Percentiles rank a stretch among this genome's conserved stretches.
phyloP scores from a whole-genome alignment of 2,113 vertebrate species.

The Cacatua alba region DNA sequence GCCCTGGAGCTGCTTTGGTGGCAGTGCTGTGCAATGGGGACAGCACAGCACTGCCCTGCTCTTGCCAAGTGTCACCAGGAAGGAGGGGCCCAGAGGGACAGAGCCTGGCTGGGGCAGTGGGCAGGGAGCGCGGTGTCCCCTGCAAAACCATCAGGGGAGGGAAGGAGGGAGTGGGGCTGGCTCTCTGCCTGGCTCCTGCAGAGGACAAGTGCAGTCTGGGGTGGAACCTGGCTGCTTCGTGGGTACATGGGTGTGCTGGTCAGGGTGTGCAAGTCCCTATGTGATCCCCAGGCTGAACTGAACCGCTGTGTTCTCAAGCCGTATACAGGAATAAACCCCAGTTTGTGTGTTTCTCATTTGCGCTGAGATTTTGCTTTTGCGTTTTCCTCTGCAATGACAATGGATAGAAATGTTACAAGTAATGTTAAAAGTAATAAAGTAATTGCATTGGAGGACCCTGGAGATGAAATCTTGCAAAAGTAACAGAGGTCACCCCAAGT shows the following conservation, averaged over 20 bases:
- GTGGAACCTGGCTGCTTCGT: rapidly evolving
- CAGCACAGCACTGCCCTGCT: neutral
- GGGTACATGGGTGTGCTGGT: no score
- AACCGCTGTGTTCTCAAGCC: neutral
- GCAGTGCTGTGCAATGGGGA: neutral
- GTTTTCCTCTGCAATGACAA: neutral
- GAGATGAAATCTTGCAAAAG: neutral
- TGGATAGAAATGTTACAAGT: neutral
- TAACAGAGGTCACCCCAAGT: neutral
- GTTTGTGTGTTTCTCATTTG: neutral
- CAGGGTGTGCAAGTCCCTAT: neutral
- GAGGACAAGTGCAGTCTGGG: neutral
- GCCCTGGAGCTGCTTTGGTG: neutral
- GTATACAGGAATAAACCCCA: neutral
- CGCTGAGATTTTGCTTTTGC: neutral
- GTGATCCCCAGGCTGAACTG: no score
- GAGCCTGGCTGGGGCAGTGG: neutral
- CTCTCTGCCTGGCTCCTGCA: neutral
- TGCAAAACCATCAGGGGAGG: neutral
- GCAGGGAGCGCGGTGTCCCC: neutral
- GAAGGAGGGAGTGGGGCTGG: neutral
- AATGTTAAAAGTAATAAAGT: neutral
- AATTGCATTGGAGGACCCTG: neutral
- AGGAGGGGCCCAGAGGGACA: no score
- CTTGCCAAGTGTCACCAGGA: rapidly evolving